phyloP scores from a whole-genome alignment of 2,888 invertebrate species.

The Syrphus vitripennis region DNA sequence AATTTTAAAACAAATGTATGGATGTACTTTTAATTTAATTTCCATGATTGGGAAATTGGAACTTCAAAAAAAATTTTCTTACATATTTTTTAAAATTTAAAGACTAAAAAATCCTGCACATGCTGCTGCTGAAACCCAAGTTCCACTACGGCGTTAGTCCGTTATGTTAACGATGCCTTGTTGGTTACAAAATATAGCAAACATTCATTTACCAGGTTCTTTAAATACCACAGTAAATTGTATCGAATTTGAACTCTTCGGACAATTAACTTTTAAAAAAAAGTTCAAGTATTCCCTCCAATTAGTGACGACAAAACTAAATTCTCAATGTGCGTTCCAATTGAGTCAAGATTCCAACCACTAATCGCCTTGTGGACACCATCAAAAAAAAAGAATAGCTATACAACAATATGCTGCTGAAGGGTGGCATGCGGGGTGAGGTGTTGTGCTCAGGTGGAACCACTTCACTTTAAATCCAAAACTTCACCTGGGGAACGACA shows the following conservation, averaged over 20 bases:
- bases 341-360: conserved; percentile 59
- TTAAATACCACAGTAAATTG: neutral
- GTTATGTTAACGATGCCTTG: conserved; percentile 6
- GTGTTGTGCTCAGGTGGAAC: conserved; percentile 57
- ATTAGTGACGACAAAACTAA: conserved; percentile 67
- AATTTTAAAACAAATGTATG: too few relatives aligned
- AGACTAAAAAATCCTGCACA: too few relatives aligned
- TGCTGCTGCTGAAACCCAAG: too few relatives aligned
- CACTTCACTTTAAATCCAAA: conserved; percentile 61
- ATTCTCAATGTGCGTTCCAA: conserved; percentile 34
- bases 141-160: too few relatives aligned
- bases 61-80: too few relatives aligned
- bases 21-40: too few relatives aligned
- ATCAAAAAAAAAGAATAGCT: neutral
- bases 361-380: conserved; percentile 53
- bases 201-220: neutral
- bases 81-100: too few relatives aligned
- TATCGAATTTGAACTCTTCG: conserved; percentile 17
- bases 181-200: conserved; percentile 24
- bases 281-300: conserved; percentile 63
- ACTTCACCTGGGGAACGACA: conserved; percentile 58
- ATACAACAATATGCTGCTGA: neutral
- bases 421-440: neutral
- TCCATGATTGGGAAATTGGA: too few relatives aligned
- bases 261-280: conserved; percentile 29